These are phyloP conservation scores for Prosapia bicincta DNA, from an alignment of 2,888 invertebrate genomes.

Conservation along the genomic window DNA sequence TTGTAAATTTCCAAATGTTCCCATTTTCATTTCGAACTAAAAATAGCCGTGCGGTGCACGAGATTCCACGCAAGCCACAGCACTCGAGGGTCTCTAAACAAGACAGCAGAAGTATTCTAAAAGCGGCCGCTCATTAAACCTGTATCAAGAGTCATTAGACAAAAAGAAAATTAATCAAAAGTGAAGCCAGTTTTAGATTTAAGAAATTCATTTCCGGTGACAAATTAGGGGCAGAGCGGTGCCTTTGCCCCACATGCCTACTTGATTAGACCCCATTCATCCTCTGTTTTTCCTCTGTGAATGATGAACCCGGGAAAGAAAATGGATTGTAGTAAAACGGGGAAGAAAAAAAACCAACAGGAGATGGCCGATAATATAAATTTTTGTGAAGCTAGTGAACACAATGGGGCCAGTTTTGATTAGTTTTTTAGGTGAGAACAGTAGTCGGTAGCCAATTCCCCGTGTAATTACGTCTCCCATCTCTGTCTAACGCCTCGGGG, in stretches of 20 bases:
- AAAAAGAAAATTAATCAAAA: conserved; percentile 19
- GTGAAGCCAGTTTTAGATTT: conserved; percentile 24
- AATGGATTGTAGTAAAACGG: conserved; percentile 25
- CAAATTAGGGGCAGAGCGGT: conserved; percentile 26
- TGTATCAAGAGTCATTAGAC: conserved; percentile 23
- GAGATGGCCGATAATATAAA: background rate
- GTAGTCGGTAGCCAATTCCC: conserved; percentile 35
- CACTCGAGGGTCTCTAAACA: background rate
- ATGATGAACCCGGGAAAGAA: conserved; percentile 22
- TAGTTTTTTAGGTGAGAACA: conserved; percentile 31
- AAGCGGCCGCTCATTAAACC: conserved; percentile 12
- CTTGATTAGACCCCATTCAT: conserved; percentile 29
- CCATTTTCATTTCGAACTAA: too few species aligned
- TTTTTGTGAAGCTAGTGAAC: background rate
- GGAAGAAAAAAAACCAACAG: conserved; percentile 17
- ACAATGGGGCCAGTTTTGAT: conserved; percentile 22
- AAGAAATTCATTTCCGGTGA: conserved; percentile 31
- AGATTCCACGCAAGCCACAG: too few species aligned
- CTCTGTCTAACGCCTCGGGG: conserved; percentile 6
- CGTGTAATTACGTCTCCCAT: conserved; percentile 34
- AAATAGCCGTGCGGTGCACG: too few species aligned
- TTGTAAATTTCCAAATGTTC: too few species aligned
- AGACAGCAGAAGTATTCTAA: background rate
- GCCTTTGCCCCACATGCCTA: conserved; percentile 19
- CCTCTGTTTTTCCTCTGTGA: conserved; percentile 22